Base-by-base conservation (phyloP, 2,113 vertebrate species). In the Nibea albiflora region DNA sequence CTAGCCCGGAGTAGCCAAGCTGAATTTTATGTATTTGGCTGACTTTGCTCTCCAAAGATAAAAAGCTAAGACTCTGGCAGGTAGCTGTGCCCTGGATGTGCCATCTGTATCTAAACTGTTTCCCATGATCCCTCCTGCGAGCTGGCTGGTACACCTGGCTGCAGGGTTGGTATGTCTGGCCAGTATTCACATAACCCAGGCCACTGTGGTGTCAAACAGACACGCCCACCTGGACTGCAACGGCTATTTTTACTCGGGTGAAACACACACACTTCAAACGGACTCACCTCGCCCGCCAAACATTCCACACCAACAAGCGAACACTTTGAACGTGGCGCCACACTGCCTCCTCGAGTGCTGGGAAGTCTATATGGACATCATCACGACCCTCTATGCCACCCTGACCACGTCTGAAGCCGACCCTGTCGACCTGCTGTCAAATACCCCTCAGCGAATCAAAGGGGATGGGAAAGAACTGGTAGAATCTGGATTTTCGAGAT, bases 281-380 rank as follows among this genome's bases (percentile, higher is more conserved):
- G 61, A 64, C 65, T 84, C 78, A 57, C 54, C 56, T 78, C 14
- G 60, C 69, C 84, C 78, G 74, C 68, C 84, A 83, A 86, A 90
- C 90, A 94, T 94, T 94, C 90, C 92, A 91, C 93, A 94, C 88
- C 80, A 66, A 76, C 75, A 46, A 89, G 90, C 39, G 83, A 94
- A 28, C 66, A 42, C 93, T 92, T 94, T 94, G 88, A 92, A 92
- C 66, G 19, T 15, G 77, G 88, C 85, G 76, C 90, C 88, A 70
- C 70, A 15, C 76, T 42, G 84, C 88, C 85, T 78, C 61, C 73
- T 54, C 49, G 57, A 81, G 81, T 90, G 89, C 91, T 86, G 90
- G 90, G 88, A 93, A 93, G 89, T 94, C 88, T 91, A 83, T 86
- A 72, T 1, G 78, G 87, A 90, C 90, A 89, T 90, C 84, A 87